Evolutionary conservation across 2,888 invertebrate genomes (phyloP), one percentile per base, ranked within the genome.

Genomic region (Drosophila cognata): DNA sequence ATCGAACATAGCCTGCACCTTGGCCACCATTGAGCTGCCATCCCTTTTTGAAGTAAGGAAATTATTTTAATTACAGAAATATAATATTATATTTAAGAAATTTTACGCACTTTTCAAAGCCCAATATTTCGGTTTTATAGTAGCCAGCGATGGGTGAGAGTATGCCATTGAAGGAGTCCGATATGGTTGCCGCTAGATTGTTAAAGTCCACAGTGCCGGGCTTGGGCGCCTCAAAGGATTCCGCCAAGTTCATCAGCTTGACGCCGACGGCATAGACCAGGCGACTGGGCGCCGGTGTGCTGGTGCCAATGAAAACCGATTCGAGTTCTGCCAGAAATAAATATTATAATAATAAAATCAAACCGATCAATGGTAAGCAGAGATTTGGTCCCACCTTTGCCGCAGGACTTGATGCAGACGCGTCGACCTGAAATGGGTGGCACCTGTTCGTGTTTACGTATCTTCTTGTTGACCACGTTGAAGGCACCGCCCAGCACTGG

Each of bases 341-440:
- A 36, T 36, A 3, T 29, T 33, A 10, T 16, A n/a, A 21, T 18
- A 1, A 5, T 0, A n/a, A 16, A 25, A 36, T 4, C 28, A 5
- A 41, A 29, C 11, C 21, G 6, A 43, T 43, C 5, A 5, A 11
- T 2, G n/a, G 4, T 2, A 8, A 5, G 7, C 8, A 8, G 25
- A 18, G 2, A 28, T 28, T 11, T 13, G n/a, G 31, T 31, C 65
- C 51, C 69, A 93, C 96, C 97, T 81, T 95, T 95, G 60, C 96
- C 96, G 84, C 98, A 98, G 0, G 97, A 95, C 88, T 94, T 95
- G 77, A 98, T 97, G 94, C 98, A 98, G 81, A 98, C 95, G 75
- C 96, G 94, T 70, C 96, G 95, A 0, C 96, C 94, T 0, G 97
- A 96, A 18, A 98, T 94, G 11, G 95, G 93, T 0, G 98, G 98